phyloP scores from a whole-genome alignment of 2,113 vertebrate species.

The Dicerorhinus sumatrensis region DNA sequence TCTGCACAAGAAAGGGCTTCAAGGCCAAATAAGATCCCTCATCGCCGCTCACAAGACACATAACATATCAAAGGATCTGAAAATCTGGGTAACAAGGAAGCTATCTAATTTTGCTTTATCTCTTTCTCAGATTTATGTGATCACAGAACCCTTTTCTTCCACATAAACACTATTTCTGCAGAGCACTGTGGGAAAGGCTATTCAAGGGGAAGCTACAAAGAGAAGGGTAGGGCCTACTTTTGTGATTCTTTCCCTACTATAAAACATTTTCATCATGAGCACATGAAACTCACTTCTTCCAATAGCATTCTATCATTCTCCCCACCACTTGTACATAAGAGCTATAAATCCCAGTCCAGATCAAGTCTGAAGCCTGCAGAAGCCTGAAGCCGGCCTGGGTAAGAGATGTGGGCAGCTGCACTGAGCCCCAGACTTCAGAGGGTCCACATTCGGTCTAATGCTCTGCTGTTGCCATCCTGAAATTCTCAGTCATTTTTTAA shows the following conservation, averaged over 20 bases:
- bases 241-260: not conserved
- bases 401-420: not conserved
- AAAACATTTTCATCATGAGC: not conserved
- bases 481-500: not conserved
- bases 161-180: too few relatives aligned
- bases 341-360: not conserved
- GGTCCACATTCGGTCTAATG: not conserved
- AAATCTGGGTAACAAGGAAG: not conserved
- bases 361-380: not conserved
- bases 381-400: too few relatives aligned
- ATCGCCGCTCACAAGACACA: not conserved
- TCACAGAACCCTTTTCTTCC: not conserved
- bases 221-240: too few relatives aligned
- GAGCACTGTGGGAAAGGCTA: not conserved
- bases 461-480: not conserved
- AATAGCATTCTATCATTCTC: not conserved
- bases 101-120: not conserved
- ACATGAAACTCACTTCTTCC: not conserved
- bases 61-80: not conserved
- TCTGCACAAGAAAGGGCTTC: not conserved
- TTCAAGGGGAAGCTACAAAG: not conserved
- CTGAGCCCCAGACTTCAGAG: not conserved
- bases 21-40: not conserved
- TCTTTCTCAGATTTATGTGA: not conserved
- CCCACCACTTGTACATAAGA: accelerated